These are phyloP conservation scores for Thaleichthys pacificus DNA, from an alignment of 2,797 vertebrate genomes.

Conservation along the genomic window DNA sequence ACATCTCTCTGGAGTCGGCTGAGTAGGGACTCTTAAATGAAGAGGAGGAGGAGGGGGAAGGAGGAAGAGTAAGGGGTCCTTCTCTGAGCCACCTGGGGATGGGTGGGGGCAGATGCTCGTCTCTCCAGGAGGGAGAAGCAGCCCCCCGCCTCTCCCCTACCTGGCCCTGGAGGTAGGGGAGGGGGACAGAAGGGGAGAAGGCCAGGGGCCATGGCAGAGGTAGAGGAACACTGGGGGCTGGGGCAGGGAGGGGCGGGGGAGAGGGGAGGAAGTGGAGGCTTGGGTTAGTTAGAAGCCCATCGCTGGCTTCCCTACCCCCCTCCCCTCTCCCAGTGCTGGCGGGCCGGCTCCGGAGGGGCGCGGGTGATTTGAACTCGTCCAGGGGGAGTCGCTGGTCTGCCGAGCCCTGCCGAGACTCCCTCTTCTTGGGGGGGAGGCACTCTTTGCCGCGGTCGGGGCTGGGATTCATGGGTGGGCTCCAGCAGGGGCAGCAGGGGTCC, in stretches of 20 bases:
- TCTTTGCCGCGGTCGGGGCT: constrained; percentile 80
- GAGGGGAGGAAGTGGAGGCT: constrained; percentile 62
- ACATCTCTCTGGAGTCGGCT: constrained; percentile 72
- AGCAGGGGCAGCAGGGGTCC: constrained; percentile 67
- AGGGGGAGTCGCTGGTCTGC: constrained; percentile 63
- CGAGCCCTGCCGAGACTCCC: constrained; percentile 79
- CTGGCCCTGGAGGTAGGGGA: constrained; percentile 65
- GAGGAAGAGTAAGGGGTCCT: constrained; percentile 65
- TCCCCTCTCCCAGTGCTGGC: constrained; percentile 60
- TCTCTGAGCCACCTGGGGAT: constrained; percentile 70
- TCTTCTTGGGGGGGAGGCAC: constrained; percentile 83
- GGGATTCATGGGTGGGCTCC: constrained; percentile 83
- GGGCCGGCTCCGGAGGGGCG: constrained; percentile 67
- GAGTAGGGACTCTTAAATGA: constrained; percentile 74
- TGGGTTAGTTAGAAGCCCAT: constrained; percentile 56
- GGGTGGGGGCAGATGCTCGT: constrained; percentile 61
- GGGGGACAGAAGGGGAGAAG: constrained; percentile 66
- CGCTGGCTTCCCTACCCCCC: constrained; percentile 60
- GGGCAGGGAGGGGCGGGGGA: constrained; percentile 59
- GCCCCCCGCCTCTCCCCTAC: constrained; percentile 67
- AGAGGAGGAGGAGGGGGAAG: constrained; percentile 60
- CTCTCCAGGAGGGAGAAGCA: constrained; percentile 73
- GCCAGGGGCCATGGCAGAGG: constrained; percentile 71
- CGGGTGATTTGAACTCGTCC: constrained; percentile 79
- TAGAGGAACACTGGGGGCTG: constrained; percentile 59